Percentiles rank a stretch among this genome's conserved stretches.
Evolutionary conservation across 2,113 vertebrate genomes (phyloP).

Genomic region (Tilapia sparmanii): DNA sequence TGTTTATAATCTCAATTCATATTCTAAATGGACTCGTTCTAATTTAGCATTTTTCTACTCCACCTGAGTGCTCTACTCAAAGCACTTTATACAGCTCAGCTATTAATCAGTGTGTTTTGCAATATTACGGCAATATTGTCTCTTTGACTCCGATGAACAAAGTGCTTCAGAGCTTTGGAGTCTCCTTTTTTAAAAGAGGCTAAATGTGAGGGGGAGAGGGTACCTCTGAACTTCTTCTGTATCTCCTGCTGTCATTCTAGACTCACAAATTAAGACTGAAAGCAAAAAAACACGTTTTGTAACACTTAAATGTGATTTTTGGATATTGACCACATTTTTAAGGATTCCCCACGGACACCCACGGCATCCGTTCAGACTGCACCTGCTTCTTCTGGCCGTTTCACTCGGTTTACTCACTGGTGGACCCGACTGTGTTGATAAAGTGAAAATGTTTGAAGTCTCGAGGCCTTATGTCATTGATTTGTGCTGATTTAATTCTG

Average conservation of each 20-base stretch:
- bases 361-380: not conserved
- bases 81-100: not conserved
- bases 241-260: not conserved
- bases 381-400: constrained; percentile 2
- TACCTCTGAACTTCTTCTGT: not conserved
- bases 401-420: not conserved
- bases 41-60: not conserved
- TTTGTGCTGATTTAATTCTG: constrained; percentile 5
- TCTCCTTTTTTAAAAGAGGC: not conserved
- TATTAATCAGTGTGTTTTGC: not conserved
- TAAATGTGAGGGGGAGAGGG: not conserved
- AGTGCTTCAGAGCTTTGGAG: not conserved
- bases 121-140: not conserved
- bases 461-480: not conserved
- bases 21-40: not conserved
- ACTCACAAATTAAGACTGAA: not conserved
- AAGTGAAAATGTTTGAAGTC: not conserved
- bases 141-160: not conserved
- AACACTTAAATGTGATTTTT: not conserved
- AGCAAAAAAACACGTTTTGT: not conserved
- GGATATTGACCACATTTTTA: not conserved
- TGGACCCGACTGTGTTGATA: not conserved
- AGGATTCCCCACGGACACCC: not conserved
- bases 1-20: not conserved
- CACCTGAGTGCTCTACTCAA: not conserved